Percentiles rank a stretch among this genome's conserved stretches.
These are phyloP conservation scores for Cantharis rufa DNA, from an alignment of 2,888 invertebrate species.

Conservation along the genomic window DNA sequence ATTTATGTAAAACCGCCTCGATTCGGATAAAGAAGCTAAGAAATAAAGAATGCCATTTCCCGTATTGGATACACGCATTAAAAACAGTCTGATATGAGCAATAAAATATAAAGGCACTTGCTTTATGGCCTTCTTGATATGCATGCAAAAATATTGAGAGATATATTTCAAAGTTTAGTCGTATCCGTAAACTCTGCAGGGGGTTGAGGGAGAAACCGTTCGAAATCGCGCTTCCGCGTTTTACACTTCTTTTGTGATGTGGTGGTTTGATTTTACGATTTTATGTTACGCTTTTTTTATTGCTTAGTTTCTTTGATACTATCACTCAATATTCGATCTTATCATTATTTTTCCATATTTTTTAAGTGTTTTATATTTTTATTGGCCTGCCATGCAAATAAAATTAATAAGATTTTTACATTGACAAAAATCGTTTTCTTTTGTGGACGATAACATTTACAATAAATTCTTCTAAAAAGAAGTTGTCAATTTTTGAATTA, in stretches of 20 bases:
- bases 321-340: slow-evolving; percentile 23
- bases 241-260: slow-evolving; percentile 33
- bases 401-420: not conserved
- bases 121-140: slow-evolving; percentile 52
- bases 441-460: too few relatives aligned
- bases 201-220: slow-evolving; percentile 30
- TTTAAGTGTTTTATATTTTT: not conserved
- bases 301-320: slow-evolving; percentile 28
- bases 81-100: slow-evolving; percentile 51
- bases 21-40: slow-evolving; percentile 31
- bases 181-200: slow-evolving; percentile 42
- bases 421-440: too few relatives aligned
- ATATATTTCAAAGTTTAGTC: slow-evolving; percentile 49
- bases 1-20: slow-evolving; percentile 30
- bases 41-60: slow-evolving; percentile 45
- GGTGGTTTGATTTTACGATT: slow-evolving; percentile 38
- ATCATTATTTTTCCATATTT: slow-evolving; percentile 17
- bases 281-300: slow-evolving; percentile 32
- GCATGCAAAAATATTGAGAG: slow-evolving; percentile 51
- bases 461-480: too few relatives aligned
- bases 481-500: too few relatives aligned
- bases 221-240: slow-evolving; percentile 33
- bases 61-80: slow-evolving; percentile 53
- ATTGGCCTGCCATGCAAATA: not conserved
- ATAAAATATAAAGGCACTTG: slow-evolving; percentile 53